Evolutionary conservation across 2,113 vertebrate species (phyloP), one percentile per base, ranked within the genome.

Genomic region (Ranitomeya imitator): DNA sequence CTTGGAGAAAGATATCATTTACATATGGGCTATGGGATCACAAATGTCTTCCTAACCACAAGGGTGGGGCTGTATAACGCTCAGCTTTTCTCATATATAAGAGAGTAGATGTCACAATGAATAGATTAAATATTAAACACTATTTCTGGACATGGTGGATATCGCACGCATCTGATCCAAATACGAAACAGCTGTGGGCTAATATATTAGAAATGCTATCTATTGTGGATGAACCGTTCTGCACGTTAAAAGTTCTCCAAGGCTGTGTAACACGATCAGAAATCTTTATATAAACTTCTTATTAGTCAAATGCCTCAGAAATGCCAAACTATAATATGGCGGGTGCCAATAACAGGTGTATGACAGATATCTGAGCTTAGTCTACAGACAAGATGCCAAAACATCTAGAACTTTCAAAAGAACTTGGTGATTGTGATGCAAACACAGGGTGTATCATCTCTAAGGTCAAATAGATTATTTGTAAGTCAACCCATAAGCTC

Each of bases 21-120:
- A 73, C 26, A 7, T 19, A 74, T 74, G 14, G 69, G 4, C 31
- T 45, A 18, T 45, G 45, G 71, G 71, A 74, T 16, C 9, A 16
- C 13, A 37, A 31, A 73, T 45, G 71, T 74, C 16, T 45, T 4
- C 12, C 71, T 74, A 45, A 74, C 71, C 31, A 74, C 71, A 74
- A 74, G 71, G 71, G 31, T 45, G 31, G 71, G 71, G 31, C n/a
- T 31, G 26, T 31, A 4, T 15, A 71, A 71, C 15, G 31, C 31
- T 74, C 15, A 15, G 31, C 45, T 16, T 37, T 74, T 45, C 71
- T 74, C 71, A 45, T 3, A 1, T 4, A 15, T 18, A 16, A 7
- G 31, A 74, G 71, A 45, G 16, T 45, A 74, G 31, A 45, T 74
- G 71, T 74, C 71, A 74, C 26, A 74, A 74, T 37, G 71, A 74